These are phyloP conservation scores for Metopolophium dirhodum DNA, from an alignment of 1,140 invertebrate species.

Conservation along the genomic window DNA sequence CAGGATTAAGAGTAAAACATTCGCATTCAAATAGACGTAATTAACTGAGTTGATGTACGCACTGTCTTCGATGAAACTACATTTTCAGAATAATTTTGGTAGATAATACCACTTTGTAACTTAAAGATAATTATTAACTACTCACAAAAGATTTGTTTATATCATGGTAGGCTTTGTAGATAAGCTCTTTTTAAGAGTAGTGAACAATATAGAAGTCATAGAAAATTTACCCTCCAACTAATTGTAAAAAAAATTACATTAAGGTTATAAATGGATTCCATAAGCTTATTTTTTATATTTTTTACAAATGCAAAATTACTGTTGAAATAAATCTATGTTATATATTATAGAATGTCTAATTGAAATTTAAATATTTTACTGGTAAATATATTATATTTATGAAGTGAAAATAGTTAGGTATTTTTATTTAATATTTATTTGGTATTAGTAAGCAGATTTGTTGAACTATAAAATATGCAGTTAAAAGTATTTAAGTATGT, in stretches of 20 bases:
- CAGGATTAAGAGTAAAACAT: too few species aligned
- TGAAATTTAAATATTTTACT: slow-evolving; percentile 39
- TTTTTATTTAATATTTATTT: not conserved
- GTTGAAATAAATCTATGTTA: not conserved
- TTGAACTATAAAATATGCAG: not conserved
- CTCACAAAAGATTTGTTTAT: slow-evolving; percentile 16
- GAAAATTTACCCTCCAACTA: not conserved
- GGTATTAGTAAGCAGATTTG: not conserved
- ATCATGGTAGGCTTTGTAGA: slow-evolving; percentile 44
- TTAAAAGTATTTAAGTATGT: not conserved
- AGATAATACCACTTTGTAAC: too few species aligned
- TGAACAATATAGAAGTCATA: slow-evolving; percentile 30
- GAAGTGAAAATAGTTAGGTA: not conserved
- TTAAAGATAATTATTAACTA: too few species aligned
- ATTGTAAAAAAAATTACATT: not conserved
- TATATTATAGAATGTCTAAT: not conserved
- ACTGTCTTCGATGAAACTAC: too few species aligned
- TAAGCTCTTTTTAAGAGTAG: slow-evolving; percentile 24
- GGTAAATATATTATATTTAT: not conserved
- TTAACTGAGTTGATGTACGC: too few species aligned
- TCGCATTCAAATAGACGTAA: too few species aligned
- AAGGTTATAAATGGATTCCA: not conserved
- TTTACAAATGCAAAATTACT: not conserved
- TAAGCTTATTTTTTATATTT: not conserved
- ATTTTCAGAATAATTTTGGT: too few species aligned